These are phyloP conservation scores for Exaiptasia diaphana DNA, from an alignment of 64 coral and sea anemone genomes.

Conservation along the genomic window DNA sequence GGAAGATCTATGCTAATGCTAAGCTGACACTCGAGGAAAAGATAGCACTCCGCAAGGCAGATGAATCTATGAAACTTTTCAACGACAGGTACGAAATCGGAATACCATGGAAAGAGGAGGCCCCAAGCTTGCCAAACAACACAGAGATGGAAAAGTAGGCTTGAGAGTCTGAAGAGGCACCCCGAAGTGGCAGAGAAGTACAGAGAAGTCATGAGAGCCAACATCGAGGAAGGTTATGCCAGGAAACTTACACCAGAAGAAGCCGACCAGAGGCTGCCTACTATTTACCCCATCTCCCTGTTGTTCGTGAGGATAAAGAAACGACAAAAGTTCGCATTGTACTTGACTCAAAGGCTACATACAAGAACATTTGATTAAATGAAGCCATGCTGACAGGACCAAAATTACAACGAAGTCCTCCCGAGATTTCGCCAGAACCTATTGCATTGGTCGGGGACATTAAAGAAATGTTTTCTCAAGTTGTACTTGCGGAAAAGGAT, in stretches of 20 bases:
- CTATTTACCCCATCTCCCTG: slow-evolving; percentile 7
- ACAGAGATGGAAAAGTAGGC: neutral
- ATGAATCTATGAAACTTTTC: neutral
- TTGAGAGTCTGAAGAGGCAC: neutral
- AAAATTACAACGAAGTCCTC: slow-evolving; percentile 37
- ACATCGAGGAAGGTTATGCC: neutral
- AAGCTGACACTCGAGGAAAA: neutral
- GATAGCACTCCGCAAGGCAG: neutral
- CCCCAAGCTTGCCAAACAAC: neutral
- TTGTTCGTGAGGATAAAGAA: neutral
- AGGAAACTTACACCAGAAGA: neutral
- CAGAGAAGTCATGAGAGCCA: neutral
- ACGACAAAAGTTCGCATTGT: slow-evolving; percentile 26
- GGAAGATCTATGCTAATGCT: no score
- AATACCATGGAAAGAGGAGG: neutral
- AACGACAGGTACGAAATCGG: neutral
- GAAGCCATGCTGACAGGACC: slow-evolving; percentile 5
- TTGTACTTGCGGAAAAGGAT: slow-evolving; percentile 17
- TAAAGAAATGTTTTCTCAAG: slow-evolving; percentile 33
- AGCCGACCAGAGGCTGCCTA: neutral
- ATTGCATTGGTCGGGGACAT: slow-evolving; percentile 12
- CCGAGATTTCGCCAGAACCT: neutral
- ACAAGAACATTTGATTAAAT: neutral
- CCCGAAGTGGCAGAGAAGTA: neutral
- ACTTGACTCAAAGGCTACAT: neutral